Evolutionary conservation across 2,113 vertebrate genomes (phyloP).

Genomic region (Ursus arctos): DNA sequence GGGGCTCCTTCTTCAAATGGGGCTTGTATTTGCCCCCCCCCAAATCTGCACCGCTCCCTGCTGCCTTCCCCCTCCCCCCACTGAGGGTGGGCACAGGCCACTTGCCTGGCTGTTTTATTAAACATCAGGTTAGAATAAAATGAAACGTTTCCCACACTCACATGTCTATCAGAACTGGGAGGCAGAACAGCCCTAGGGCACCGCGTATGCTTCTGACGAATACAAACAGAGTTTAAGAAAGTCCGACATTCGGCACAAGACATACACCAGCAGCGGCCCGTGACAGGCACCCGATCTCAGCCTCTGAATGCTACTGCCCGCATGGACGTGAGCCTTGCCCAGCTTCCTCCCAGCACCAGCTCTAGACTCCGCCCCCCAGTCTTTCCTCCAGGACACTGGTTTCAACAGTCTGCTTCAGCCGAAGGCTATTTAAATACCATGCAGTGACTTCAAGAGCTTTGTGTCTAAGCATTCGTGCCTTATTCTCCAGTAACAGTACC

Average conservation of each 20-base stretch:
- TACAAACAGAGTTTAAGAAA: background rate
- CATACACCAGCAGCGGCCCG: accelerated
- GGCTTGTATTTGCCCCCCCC: background rate
- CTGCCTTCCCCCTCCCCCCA: background rate
- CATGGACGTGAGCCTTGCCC: accelerated
- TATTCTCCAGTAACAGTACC: background rate
- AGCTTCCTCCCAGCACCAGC: background rate
- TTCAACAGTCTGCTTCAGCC: background rate
- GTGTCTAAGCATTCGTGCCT: background rate
- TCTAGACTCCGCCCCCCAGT: background rate
- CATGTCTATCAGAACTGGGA: background rate
- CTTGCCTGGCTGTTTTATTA: background rate
- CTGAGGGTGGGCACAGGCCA: background rate
- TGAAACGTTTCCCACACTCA: background rate
- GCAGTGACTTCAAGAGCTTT: background rate
- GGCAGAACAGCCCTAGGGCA: background rate
- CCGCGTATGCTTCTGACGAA: too few species aligned
- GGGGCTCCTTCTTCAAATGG: background rate
- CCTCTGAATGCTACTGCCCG: background rate
- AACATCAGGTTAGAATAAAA: background rate
- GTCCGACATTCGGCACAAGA: background rate
- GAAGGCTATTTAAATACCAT: background rate
- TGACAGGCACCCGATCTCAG: too few species aligned
- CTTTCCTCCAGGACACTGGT: background rate
- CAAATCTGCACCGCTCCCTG: accelerated